Conservation (phyloP, 2,797 vertebrate species). For the Hydrophis major region DNA sequence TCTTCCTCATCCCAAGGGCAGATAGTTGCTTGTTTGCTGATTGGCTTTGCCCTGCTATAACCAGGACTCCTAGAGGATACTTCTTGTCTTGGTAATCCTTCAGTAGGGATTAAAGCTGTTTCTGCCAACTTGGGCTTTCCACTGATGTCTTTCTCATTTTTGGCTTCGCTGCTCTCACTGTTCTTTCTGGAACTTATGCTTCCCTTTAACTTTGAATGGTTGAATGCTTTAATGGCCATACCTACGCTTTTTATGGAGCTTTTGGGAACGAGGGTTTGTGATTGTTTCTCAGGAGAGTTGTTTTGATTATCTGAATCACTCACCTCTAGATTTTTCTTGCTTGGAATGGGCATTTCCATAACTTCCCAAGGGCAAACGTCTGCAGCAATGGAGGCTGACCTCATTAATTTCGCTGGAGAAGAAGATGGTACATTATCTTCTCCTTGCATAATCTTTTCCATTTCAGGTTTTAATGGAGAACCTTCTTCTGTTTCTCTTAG, state of each 20-base stretch:
- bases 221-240: conserved; percentile 79
- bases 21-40: conserved; percentile 42
- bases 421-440: rapidly evolving
- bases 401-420: rapidly evolving
- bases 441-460: conserved; percentile 3
- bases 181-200: conserved; percentile 59
- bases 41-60: not conserved
- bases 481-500: conserved; percentile 47
- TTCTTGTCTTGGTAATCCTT: not conserved
- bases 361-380: conserved; percentile 59
- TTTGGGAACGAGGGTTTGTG: conserved; percentile 66
- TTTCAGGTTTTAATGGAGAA: conserved; percentile 45
- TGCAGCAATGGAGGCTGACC: not conserved
- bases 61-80: not conserved
- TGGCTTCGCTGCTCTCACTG: conserved; percentile 51
- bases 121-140: conserved; percentile 27
- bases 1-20: conserved; percentile 27
- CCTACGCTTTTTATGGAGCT: conserved; percentile 71
- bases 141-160: conserved; percentile 48
- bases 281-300: conserved; percentile 42
- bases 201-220: conserved; percentile 56
- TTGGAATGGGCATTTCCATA: conserved; percentile 44
- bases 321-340: not conserved
- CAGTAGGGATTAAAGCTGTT: rapidly evolving
- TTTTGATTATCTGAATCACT: not conserved